Percentiles rank a stretch among this genome's conserved stretches.
Conservation (phyloP, 2,888 invertebrate species). For the Ceramica pisi region DNA sequence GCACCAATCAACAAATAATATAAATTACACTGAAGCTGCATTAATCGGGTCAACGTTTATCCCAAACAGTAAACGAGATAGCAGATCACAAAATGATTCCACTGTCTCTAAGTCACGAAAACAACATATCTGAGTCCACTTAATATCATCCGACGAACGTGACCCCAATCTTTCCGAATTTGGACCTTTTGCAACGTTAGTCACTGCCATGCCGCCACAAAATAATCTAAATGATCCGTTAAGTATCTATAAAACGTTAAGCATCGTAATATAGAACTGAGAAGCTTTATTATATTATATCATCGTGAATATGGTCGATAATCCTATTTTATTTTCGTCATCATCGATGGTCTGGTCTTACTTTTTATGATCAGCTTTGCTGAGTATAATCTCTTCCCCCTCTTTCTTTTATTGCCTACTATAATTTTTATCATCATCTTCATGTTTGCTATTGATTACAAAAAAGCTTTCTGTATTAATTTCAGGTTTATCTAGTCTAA, state of each 20-base stretch:
- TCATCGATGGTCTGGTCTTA: conserved; percentile 23
- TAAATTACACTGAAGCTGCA: conserved; percentile 34
- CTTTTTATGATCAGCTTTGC: conserved; percentile 45
- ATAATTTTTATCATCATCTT: conserved; percentile 16
- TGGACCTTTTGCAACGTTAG: conserved; percentile 62
- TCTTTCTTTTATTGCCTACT: conserved; percentile 25
- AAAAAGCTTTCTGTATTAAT: conserved; percentile 21
- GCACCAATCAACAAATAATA: conserved; percentile 21
- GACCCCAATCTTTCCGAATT: conserved; percentile 82
- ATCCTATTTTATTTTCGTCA: conserved; percentile 48
- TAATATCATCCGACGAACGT: conserved; percentile 86
- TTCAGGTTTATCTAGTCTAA: conserved; percentile 38
- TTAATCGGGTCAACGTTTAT: conserved; percentile 7
- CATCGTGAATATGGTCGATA: conserved; percentile 39
- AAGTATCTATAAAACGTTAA: conserved; percentile 63
- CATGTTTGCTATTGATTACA: conserved; percentile 25
- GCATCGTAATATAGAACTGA: conserved; percentile 45
- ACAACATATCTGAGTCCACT: conserved; percentile 81
- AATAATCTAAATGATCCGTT: conserved; percentile 59
- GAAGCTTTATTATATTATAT: conserved; percentile 51
- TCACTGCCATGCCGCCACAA: conserved; percentile 38
- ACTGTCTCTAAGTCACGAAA: conserved; percentile 81
- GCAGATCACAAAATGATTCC: conserved; percentile 48
- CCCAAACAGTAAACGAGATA: conserved; percentile 45
- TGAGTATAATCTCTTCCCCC: conserved; percentile 23